Evolutionary conservation across 2,113 vertebrate genomes (phyloP).

Genomic region (Chaenocephalus aceratus): DNA sequence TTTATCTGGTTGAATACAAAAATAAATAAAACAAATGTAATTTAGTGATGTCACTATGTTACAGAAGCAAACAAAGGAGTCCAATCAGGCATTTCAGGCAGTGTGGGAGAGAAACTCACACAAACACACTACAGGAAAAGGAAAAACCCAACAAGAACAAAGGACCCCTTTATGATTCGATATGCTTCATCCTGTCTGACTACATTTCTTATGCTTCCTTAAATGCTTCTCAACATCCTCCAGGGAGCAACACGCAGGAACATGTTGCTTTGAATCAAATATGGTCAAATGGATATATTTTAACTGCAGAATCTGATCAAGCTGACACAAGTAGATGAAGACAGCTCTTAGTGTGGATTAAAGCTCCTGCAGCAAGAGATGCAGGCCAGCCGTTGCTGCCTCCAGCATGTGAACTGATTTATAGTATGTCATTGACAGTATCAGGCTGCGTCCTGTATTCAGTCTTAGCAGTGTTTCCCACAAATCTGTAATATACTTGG

Average conservation of each 20-base stretch:
- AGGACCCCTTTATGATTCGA: too few relatives aligned
- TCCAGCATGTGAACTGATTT: constrained; percentile 18
- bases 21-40: too few relatives aligned
- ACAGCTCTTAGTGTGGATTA: background rate
- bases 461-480: background rate
- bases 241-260: background rate
- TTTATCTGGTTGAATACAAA: too few relatives aligned
- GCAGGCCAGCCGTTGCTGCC: background rate
- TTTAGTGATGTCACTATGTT: too few relatives aligned
- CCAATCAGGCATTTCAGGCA: too few relatives aligned
- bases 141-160: too few relatives aligned
- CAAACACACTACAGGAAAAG: too few relatives aligned
- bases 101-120: too few relatives aligned
- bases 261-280: constrained; percentile 3
- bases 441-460: background rate
- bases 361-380: background rate
- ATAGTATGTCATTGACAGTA: background rate
- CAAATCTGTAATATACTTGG: too few relatives aligned
- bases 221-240: background rate
- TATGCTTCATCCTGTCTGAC: too few relatives aligned
- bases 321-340: constrained; percentile 25
- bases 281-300: background rate
- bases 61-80: too few relatives aligned
- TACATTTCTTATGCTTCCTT: too few relatives aligned
- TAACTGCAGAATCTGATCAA: background rate